Percentiles rank a stretch among this genome's conserved stretches.
Evolutionary conservation across 2,113 vertebrate genomes (phyloP).

Genomic region (Pungitius pungitius): DNA sequence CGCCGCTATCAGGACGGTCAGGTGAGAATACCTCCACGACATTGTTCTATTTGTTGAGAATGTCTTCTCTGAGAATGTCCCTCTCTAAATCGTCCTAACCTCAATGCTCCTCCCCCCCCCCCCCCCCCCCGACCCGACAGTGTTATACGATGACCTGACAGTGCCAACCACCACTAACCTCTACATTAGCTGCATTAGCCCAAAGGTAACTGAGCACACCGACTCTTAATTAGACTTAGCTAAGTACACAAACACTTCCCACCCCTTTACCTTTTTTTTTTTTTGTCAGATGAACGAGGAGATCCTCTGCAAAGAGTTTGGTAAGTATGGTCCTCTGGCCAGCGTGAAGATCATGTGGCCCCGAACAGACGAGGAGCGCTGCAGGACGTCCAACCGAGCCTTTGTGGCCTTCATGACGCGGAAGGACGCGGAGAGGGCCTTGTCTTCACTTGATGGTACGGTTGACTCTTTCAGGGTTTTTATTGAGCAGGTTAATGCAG

Average conservation of each 20-base stretch:
- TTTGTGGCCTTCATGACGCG: slow-evolving; percentile 87
- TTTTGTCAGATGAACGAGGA: slow-evolving; percentile 84
- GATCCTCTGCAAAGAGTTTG: slow-evolving; percentile 86
- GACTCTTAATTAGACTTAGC: not conserved
- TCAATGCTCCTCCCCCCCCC: not conserved
- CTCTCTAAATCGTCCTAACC: not conserved
- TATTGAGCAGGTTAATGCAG: not conserved
- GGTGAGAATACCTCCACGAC: slow-evolving; percentile 56
- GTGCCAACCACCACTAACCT: slow-evolving; percentile 83
- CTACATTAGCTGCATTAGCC: slow-evolving; percentile 85
- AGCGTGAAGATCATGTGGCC: slow-evolving; percentile 89
- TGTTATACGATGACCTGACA: slow-evolving; percentile 81
- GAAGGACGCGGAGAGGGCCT: slow-evolving; percentile 83
- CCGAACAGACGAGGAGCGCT: slow-evolving; percentile 83
- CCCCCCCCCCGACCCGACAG: slow-evolving; percentile 63
- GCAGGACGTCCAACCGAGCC: slow-evolving; percentile 81
- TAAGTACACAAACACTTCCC: not conserved
- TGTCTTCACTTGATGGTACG: slow-evolving; percentile 82
- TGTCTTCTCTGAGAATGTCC: too few species aligned
- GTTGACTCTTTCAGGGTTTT: not conserved
- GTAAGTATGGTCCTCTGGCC: slow-evolving; percentile 84
- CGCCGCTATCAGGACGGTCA: slow-evolving; percentile 74
- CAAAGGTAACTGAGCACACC: slow-evolving; percentile 74
- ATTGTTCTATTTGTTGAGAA: not conserved
- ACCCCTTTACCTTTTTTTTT: not conserved